Conservation (phyloP, 2,113 vertebrate species). For the Petroica traversi region DNA sequence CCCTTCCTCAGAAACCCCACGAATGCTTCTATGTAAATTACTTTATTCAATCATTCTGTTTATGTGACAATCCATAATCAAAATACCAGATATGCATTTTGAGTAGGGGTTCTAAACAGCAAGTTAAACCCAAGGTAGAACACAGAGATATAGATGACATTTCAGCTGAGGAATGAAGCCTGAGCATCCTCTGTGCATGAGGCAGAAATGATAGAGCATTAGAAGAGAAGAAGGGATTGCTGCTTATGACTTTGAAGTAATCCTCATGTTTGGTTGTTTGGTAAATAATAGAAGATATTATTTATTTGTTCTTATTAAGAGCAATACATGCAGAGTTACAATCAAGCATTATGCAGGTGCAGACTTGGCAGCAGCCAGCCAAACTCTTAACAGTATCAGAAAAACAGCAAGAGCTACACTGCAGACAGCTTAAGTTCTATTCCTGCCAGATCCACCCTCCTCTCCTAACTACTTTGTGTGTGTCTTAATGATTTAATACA, state of each 20-base stretch:
- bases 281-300: constrained; percentile 26
- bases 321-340: constrained; percentile 15
- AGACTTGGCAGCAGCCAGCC: neutral
- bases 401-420: neutral
- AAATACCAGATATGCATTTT: constrained; percentile 57
- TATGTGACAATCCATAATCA: constrained; percentile 63
- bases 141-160: neutral
- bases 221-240: neutral
- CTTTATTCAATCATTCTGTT: constrained; percentile 63
- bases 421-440: neutral
- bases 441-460: neutral
- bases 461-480: neutral
- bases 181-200: neutral
- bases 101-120: constrained; percentile 22
- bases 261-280: constrained; percentile 13
- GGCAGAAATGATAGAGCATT: neutral
- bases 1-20: constrained; percentile 27
- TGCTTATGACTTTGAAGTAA: constrained; percentile 9
- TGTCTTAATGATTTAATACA: neutral
- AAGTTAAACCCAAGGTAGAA: constrained; percentile 10
- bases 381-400: neutral
- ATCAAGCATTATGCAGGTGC: constrained; percentile 12
- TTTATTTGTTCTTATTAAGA: constrained; percentile 40
- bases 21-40: constrained; percentile 64
- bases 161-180: neutral